A percentile compares a stretch with the other conserved stretches of the same genome.
Conservation (phyloP, 2,888 invertebrate genomes). For the Poecilus cupreus region DNA sequence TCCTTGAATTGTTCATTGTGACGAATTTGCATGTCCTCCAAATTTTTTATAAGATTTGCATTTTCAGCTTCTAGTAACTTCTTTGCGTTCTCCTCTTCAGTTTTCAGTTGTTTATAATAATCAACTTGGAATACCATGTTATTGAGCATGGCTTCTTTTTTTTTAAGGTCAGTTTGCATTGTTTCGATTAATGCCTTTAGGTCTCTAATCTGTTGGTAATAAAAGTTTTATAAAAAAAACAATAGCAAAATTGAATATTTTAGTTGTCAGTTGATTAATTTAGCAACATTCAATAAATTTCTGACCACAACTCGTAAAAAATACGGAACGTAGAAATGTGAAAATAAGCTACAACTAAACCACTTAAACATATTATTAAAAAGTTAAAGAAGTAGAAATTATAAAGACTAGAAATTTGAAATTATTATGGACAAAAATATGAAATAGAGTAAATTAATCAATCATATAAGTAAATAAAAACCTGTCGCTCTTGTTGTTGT, state of each 20-base stretch:
- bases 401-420: no score
- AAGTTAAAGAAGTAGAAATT: no score
- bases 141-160: background rate
- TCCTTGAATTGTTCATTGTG: constrained; percentile 4
- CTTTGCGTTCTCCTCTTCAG: background rate
- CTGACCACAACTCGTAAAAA: no score
- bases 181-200: background rate
- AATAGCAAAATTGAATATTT: background rate
- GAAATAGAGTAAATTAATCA: background rate
- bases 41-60: background rate
- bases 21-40: background rate
- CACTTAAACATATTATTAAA: no score
- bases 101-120: background rate
- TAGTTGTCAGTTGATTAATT: no score
- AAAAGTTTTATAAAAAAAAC: background rate
- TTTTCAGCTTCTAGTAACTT: background rate
- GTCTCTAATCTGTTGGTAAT: background rate
- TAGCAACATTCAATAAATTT: no score
- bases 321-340: no score
- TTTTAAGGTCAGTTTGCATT: background rate
- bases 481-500: no score
- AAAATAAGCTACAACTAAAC: no score
- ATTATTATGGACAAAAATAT: no score
- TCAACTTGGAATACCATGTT: background rate
- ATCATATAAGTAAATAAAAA: no score